Evolutionary conservation across 2,888 invertebrate species (phyloP), one percentile per base, ranked within the genome.

Genomic region (Leptopilina syphax): DNA sequence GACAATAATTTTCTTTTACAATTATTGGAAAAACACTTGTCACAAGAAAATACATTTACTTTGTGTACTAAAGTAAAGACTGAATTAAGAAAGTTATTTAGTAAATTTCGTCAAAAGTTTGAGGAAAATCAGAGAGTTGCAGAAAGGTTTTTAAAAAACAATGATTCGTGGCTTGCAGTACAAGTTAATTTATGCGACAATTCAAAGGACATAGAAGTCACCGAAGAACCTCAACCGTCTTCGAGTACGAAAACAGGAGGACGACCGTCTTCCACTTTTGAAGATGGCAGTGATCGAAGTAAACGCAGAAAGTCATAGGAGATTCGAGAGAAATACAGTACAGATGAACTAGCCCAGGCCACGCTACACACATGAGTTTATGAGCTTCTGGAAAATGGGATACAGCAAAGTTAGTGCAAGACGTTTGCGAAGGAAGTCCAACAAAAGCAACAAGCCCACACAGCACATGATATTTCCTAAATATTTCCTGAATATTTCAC

Each of bases 391-490:
- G 85, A 76, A 79, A 84, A 41, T 41, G 81, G 24, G 81, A 84
- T 73, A 83, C 85, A 63, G 66, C 85, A 34, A 85, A 84, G 63
- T 79, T 85, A 9, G 76, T 84, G 50, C 60, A 78, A 65, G 83
- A 86, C 63, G 70, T 85, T 24, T 66, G 80, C 9, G 65, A 79
- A 73, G 82, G 80, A 4, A 79, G 80, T 79, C 83, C 83, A 82
- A 57, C 79, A 65, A 82, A 76, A 77, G 84, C 85, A 65, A 77
- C 41, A 70, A 76, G n/a, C n/a, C n/a, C n/a, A n/a, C n/a, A n/a
- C n/a, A n/a, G n/a, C n/a, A n/a, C n/a, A n/a, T n/a, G n/a, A n/a
- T n/a, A n/a, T n/a, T n/a, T n/a, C n/a, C n/a, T n/a, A n/a, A n/a
- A n/a, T n/a, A n/a, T n/a, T n/a, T n/a, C n/a, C n/a, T n/a, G n/a